Evolutionary conservation across 2,797 vertebrate species (phyloP).

Genomic region (Brachymystax lenok): DNA sequence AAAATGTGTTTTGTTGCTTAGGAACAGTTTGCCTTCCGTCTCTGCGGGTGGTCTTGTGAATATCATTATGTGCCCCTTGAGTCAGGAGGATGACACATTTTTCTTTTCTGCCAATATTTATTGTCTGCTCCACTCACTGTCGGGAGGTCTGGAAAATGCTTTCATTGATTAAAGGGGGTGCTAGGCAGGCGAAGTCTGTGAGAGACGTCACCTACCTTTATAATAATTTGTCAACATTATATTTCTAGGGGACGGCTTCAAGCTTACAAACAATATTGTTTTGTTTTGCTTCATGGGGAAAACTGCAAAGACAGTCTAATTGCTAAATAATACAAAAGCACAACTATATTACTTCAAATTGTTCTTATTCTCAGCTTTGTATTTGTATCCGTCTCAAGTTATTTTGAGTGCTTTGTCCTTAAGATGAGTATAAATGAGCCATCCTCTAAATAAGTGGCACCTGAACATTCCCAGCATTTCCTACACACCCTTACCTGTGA

Average conservation of each 20-base stretch:
- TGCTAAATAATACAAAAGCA: not conserved
- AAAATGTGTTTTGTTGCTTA: slow-evolving; percentile 80
- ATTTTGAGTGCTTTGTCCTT: not conserved
- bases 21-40: slow-evolving; percentile 75
- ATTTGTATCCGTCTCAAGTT: not conserved
- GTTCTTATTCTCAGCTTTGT: not conserved
- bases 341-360: not conserved
- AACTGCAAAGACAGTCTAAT: not conserved
- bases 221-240: slow-evolving; percentile 26
- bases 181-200: not conserved
- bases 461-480: not conserved
- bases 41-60: slow-evolving; percentile 72
- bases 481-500: not conserved
- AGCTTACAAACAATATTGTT: slow-evolving; percentile 17
- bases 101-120: slow-evolving; percentile 75
- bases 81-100: slow-evolving; percentile 65
- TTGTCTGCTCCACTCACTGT: slow-evolving; percentile 57
- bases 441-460: not conserved
- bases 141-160: slow-evolving; percentile 55
- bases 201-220: slow-evolving; percentile 14
- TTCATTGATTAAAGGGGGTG: slow-evolving; percentile 64
- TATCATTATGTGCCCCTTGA: slow-evolving; percentile 73
- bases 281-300: not conserved
- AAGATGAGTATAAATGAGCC: slow-evolving; percentile 1
- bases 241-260: slow-evolving; percentile 36